phyloP scores from a whole-genome alignment of 2,888 invertebrate genomes.

The Spodoptera exigua region DNA sequence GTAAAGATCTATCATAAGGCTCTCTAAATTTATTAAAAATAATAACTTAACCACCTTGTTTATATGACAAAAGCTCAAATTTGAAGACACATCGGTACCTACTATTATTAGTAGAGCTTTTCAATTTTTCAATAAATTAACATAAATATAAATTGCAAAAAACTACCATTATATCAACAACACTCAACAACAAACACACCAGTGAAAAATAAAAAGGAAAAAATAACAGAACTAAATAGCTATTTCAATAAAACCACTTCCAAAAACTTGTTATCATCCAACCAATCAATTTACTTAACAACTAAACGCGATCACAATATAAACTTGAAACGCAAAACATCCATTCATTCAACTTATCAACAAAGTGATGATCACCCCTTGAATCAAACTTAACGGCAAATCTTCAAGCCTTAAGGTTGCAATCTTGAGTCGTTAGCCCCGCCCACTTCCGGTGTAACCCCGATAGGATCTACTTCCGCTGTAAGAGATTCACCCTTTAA shows the following conservation, averaged over 20 bases:
- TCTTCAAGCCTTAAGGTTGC: constrained; percentile 57
- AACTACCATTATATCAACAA: too few relatives aligned
- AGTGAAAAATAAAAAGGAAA: too few relatives aligned
- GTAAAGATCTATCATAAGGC: too few relatives aligned
- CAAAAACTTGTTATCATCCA: background rate
- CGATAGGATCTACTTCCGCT: constrained; percentile 70
- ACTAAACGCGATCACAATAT: background rate
- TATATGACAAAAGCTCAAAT: too few relatives aligned
- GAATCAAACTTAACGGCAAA: constrained; percentile 60
- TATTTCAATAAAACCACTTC: constrained; percentile 7
- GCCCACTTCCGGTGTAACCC: constrained; percentile 68
- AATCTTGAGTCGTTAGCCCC: constrained; percentile 75
- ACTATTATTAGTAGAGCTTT: too few relatives aligned
- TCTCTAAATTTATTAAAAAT: too few relatives aligned
- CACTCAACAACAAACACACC: too few relatives aligned
- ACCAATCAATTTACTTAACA: background rate
- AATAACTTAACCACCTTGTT: too few relatives aligned
- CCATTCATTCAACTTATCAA: constrained; percentile 30
- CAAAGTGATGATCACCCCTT: constrained; percentile 20
- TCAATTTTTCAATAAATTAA: too few relatives aligned
- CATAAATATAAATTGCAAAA: too few relatives aligned
- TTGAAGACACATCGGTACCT: too few relatives aligned
- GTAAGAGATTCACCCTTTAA: constrained; percentile 67
- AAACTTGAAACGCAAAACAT: constrained; percentile 9
- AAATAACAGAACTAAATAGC: too few relatives aligned